Evolutionary conservation across 2,888 invertebrate species (phyloP).

Genomic region (Noctuana brunneofusca): DNA sequence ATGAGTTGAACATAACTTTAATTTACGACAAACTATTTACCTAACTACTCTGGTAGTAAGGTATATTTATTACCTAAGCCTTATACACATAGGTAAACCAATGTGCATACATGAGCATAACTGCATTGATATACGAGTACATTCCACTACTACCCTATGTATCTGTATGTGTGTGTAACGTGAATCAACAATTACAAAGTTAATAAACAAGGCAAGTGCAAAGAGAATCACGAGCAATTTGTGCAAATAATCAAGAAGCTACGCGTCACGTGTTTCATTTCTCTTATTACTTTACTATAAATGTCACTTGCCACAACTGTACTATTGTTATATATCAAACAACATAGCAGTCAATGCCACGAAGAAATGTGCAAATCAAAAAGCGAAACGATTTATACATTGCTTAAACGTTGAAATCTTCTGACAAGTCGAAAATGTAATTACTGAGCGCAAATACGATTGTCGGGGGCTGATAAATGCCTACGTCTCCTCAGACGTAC

Average conservation of each 20-base stretch:
- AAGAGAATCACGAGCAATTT: conserved; percentile 43
- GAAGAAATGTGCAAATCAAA: conserved; percentile 9
- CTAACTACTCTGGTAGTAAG: too few species aligned
- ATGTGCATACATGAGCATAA: too few species aligned
- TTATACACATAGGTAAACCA: too few species aligned
- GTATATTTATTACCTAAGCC: too few species aligned
- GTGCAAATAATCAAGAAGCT: conserved; percentile 32
- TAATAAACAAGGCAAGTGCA: conserved; percentile 39
- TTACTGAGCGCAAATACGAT: conserved; percentile 15
- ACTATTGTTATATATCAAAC: conserved; percentile 18
- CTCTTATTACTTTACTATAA: conserved; percentile 20
- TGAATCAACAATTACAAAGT: conserved; percentile 1
- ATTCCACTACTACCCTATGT: too few species aligned
- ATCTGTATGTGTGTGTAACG: not conserved
- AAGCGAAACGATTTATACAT: conserved; percentile 17
- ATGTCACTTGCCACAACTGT: conserved; percentile 1
- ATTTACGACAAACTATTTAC: too few species aligned
- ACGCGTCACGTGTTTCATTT: conserved; percentile 12
- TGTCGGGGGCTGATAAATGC: conserved; percentile 17
- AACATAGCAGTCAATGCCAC: conserved; percentile 8
- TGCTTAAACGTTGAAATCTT: conserved; percentile 10
- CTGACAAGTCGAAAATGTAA: conserved; percentile 16
- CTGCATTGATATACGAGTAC: too few species aligned
- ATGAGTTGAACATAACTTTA: too few species aligned
- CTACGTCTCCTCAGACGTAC: not conserved